A percentile compares a stretch with the other conserved stretches of the same genome.
Evolutionary conservation across 1,140 invertebrate genomes (phyloP).

Genomic region (Megalopta genalis): DNA sequence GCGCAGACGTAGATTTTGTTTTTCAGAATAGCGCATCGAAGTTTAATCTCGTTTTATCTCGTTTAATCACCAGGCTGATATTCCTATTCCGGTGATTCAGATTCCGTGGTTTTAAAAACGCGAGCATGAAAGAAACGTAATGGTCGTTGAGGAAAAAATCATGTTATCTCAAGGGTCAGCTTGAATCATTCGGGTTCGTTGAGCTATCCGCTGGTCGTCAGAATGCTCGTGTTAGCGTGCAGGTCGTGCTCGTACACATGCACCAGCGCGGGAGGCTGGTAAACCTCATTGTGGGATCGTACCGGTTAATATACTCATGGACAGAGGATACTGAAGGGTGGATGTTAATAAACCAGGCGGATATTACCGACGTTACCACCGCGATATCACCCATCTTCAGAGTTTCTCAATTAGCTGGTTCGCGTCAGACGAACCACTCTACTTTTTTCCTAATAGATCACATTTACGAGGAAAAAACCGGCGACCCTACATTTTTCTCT

Average conservation of each 20-base stretch:
- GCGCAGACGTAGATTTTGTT: too few relatives aligned
- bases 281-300: constrained; percentile 57
- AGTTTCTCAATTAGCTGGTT: constrained; percentile 28
- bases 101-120: background rate
- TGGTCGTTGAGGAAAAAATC: constrained; percentile 38
- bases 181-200: constrained; percentile 60
- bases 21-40: too few relatives aligned
- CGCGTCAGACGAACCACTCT: background rate
- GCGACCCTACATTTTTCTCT: background rate
- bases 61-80: too few relatives aligned
- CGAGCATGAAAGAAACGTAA: background rate
- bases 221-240: constrained; percentile 32
- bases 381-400: constrained; percentile 29
- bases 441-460: background rate
- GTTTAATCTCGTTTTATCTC: too few relatives aligned
- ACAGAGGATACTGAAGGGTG: constrained; percentile 57
- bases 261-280: constrained; percentile 35
- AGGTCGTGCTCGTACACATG: constrained; percentile 38
- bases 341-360: constrained; percentile 64
- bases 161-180: constrained; percentile 55
- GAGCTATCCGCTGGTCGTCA: constrained; percentile 40
- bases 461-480: background rate
- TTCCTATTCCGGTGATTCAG: background rate
- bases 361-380: constrained; percentile 51
- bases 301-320: constrained; percentile 60